A percentile compares a stretch with the other conserved stretches of the same genome.
These are phyloP conservation scores for Pandemis cinnamomeana DNA, from an alignment of 2,888 invertebrate genomes.

Conservation along the genomic window DNA sequence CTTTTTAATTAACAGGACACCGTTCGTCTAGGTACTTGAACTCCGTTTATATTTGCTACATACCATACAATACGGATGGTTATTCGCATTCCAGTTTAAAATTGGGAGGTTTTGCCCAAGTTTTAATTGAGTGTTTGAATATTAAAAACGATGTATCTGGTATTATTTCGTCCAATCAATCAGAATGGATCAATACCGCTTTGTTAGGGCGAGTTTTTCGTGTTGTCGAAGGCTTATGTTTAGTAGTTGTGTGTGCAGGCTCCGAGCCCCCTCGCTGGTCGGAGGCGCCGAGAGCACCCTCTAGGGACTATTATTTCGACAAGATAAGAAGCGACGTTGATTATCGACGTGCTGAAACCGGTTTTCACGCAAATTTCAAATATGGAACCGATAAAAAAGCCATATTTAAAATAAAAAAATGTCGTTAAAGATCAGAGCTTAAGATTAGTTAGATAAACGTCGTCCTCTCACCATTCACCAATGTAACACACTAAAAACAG, in stretches of 20 bases:
- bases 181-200: slow-evolving; percentile 28
- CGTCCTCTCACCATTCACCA: not conserved
- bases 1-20: slow-evolving; percentile 17
- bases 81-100: not conserved
- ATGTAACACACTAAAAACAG: no score
- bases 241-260: slow-evolving; percentile 6
- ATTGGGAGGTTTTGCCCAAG: not conserved
- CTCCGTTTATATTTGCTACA: slow-evolving; percentile 10
- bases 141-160: not conserved
- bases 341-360: slow-evolving; percentile 25
- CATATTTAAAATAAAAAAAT: not conserved
- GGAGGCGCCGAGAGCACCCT: slow-evolving; percentile 58
- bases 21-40: not conserved
- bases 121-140: not conserved
- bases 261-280: slow-evolving; percentile 44
- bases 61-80: not conserved
- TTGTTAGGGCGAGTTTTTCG: slow-evolving; percentile 21
- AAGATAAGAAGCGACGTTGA: slow-evolving; percentile 47
- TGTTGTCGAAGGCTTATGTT: slow-evolving; percentile 5
- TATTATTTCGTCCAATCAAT: slow-evolving; percentile 28
- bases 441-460: not conserved
- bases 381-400: not conserved
- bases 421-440: not conserved
- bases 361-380: slow-evolving; percentile 10
- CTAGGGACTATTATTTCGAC: slow-evolving; percentile 49